Evolutionary conservation across 64 coral and sea anemone species (phyloP).

Genomic region (Hydrozoanthus tunicans): DNA sequence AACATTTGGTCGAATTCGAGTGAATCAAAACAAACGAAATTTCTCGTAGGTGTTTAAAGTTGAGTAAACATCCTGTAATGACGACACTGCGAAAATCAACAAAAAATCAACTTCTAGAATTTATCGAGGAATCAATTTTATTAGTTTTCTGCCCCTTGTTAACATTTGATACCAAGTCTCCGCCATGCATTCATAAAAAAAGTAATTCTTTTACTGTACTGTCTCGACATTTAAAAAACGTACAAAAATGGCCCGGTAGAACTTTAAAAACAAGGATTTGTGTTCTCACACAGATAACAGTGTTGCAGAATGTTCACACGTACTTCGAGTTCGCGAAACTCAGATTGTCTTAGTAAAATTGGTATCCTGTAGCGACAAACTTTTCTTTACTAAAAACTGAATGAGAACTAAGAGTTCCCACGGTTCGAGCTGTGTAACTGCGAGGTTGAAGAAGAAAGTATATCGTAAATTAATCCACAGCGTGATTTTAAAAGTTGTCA

Average conservation of each 20-base stretch:
- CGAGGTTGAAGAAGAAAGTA: background rate
- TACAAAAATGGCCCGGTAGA: background rate
- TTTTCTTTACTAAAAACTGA: background rate
- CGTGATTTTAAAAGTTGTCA: background rate
- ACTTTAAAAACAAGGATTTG: background rate
- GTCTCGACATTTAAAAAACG: background rate
- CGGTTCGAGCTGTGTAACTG: background rate
- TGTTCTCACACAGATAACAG: background rate
- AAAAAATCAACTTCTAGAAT: background rate
- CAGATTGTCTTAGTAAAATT: background rate
- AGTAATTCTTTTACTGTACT: background rate
- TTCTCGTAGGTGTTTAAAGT: conserved; percentile 11
- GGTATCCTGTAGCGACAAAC: background rate
- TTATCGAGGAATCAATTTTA: background rate
- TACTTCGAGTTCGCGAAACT: background rate
- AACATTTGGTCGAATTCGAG: background rate
- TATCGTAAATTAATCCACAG: conserved; percentile 15
- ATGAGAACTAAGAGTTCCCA: background rate
- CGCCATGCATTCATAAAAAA: background rate
- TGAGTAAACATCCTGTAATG: background rate
- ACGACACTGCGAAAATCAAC: background rate
- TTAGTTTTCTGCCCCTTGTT: background rate
- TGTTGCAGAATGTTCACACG: background rate
- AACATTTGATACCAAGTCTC: background rate
- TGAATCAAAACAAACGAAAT: conserved; percentile 29